Conservation (phyloP, 2,797 vertebrate species). For the Trachurus trachurus region DNA sequence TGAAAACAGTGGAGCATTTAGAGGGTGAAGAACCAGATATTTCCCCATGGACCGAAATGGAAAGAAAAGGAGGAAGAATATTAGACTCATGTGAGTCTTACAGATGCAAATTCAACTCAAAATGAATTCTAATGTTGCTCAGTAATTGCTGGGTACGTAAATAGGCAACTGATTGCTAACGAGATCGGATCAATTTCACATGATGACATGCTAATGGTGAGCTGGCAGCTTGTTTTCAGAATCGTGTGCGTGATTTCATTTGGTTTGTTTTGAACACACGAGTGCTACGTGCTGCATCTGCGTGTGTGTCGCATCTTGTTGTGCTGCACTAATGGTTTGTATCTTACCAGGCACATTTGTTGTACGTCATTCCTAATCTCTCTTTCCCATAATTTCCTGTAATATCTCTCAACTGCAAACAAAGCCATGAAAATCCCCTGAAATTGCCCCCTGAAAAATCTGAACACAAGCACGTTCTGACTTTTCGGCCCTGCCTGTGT, state of each 20-base stretch:
- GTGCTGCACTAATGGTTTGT: neutral
- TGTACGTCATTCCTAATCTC: neutral
- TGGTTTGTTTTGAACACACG: neutral
- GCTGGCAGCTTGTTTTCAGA: neutral
- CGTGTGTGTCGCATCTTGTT: neutral
- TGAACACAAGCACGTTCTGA: slow-evolving; percentile 6
- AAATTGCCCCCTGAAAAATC: neutral
- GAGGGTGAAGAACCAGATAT: neutral
- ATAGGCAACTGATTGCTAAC: neutral
- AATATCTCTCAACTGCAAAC: neutral
- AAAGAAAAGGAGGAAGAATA: neutral
- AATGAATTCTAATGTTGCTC: neutral
- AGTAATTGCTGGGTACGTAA: neutral
- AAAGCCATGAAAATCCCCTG: neutral
- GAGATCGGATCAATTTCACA: neutral
- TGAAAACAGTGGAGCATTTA: slow-evolving; percentile 1
- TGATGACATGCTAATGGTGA: neutral
- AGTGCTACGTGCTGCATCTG: neutral
- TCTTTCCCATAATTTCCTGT: neutral
- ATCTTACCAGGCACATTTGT: too few species aligned
- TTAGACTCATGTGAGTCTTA: neutral
- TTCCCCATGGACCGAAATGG: neutral
- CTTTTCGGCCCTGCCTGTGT: neutral
- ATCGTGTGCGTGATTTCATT: too few species aligned
- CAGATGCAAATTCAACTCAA: neutral